These are phyloP conservation scores for Peromyscus eremicus DNA, from an alignment of 2,797 vertebrate species.

Conservation along the genomic window DNA sequence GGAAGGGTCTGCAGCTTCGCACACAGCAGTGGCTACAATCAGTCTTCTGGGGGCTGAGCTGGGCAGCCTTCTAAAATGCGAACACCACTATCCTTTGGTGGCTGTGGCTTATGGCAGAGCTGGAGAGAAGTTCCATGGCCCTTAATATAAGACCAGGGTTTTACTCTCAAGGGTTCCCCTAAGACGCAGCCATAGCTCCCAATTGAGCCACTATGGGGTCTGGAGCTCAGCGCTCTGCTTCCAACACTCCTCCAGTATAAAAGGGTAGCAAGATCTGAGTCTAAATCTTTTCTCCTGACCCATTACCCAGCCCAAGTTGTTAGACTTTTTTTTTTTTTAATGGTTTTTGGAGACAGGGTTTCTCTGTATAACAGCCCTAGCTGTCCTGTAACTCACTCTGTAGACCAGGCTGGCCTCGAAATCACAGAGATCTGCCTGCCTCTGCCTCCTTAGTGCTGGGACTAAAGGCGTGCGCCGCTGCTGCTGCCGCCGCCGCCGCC, in stretches of 20 bases:
- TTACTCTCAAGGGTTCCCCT: background rate
- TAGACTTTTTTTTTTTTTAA: background rate
- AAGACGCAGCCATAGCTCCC: background rate
- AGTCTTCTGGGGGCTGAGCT: background rate
- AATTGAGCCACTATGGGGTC: background rate
- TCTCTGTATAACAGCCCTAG: too few relatives aligned
- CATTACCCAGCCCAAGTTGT: background rate
- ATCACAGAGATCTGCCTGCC: background rate
- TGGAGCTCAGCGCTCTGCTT: background rate
- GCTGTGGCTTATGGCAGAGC: background rate
- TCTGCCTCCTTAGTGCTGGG: background rate
- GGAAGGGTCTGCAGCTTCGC: background rate
- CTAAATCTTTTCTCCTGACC: background rate
- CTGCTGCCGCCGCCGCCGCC: too few relatives aligned
- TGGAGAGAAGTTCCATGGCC: background rate
- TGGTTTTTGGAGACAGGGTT: too few relatives aligned
- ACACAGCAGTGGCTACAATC: background rate
- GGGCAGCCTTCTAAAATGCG: background rate
- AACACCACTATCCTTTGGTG: background rate
- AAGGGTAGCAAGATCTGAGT: background rate
- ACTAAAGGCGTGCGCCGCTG: fast-evolving
- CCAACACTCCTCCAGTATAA: too few relatives aligned
- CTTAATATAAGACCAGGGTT: background rate
- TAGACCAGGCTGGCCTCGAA: background rate
- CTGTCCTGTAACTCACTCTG: too few relatives aligned